These are phyloP conservation scores for Caenorhabditis macrosperma DNA, from an alignment of 2,888 invertebrate species.

Conservation along the genomic window DNA sequence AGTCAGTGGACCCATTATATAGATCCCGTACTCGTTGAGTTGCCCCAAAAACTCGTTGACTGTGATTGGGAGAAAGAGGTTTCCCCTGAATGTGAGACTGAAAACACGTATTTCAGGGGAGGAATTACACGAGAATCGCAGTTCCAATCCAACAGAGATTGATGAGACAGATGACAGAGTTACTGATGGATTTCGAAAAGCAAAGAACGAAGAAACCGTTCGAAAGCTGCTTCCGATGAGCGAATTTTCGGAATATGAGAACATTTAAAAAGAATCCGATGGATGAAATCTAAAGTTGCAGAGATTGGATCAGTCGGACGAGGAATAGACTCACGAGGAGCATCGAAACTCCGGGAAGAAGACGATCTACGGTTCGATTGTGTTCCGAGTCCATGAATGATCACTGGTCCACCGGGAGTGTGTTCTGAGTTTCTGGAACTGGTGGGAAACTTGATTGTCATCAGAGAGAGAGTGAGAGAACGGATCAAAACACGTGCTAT, in stretches of 20 bases:
- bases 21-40: constrained; percentile 26
- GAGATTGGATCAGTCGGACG: neutral
- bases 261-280: constrained; percentile 10
- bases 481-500: too few relatives aligned
- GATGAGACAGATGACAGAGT: constrained; percentile 17
- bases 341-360: neutral
- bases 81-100: neutral
- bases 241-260: neutral
- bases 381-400: too few relatives aligned
- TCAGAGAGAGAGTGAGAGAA: too few relatives aligned
- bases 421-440: too few relatives aligned
- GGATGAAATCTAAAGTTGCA: constrained; percentile 1
- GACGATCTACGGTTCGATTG: neutral
- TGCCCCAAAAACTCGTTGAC: constrained; percentile 15
- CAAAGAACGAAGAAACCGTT: constrained; percentile 15
- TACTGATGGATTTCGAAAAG: constrained; percentile 23
- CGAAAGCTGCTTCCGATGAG: neutral
- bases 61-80: neutral
- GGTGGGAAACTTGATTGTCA: too few relatives aligned
- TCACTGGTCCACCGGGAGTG: too few relatives aligned
- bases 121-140: neutral
- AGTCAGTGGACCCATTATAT: constrained; percentile 28
- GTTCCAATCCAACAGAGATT: constrained; percentile 18
- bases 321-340: neutral
- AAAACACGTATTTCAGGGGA: neutral